Evolutionary conservation across 2,888 invertebrate genomes (phyloP).

Genomic region (Steinernema scapterisci): DNA sequence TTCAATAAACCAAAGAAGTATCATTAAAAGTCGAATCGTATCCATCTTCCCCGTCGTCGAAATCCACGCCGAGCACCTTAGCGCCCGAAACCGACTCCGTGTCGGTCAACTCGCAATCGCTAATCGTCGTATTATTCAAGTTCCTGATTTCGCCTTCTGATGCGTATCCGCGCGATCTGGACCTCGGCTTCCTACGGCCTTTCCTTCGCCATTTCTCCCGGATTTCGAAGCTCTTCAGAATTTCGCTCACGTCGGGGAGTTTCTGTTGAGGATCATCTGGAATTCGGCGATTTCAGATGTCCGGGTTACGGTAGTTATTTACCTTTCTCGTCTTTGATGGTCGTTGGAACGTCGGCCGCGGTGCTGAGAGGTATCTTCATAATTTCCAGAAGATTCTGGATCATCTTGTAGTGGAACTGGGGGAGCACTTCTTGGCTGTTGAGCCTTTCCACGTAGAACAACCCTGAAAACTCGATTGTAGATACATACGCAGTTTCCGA

Average conservation of each 20-base stretch:
- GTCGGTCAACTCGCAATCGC: conserved; percentile 22
- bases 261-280: neutral
- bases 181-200: neutral
- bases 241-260: neutral
- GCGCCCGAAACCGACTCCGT: neutral
- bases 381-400: neutral
- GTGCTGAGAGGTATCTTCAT: neutral
- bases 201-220: conserved; percentile 23
- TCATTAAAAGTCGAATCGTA: neutral
- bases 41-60: neutral
- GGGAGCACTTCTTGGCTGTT: conserved; percentile 2
- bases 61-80: neutral
- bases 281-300: neutral
- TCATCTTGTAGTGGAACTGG: neutral
- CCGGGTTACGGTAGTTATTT: neutral
- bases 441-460: neutral
- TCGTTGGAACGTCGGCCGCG: neutral
- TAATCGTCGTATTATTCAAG: conserved; percentile 7
- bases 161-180: neutral
- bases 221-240: conserved; percentile 9
- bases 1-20: neutral
- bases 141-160: neutral
- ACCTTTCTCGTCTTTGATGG: neutral
- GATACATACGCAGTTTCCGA: too few relatives aligned
- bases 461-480: neutral